Conservation (phyloP, 2,888 invertebrate genomes). For the Amphipyra berbera region DNA sequence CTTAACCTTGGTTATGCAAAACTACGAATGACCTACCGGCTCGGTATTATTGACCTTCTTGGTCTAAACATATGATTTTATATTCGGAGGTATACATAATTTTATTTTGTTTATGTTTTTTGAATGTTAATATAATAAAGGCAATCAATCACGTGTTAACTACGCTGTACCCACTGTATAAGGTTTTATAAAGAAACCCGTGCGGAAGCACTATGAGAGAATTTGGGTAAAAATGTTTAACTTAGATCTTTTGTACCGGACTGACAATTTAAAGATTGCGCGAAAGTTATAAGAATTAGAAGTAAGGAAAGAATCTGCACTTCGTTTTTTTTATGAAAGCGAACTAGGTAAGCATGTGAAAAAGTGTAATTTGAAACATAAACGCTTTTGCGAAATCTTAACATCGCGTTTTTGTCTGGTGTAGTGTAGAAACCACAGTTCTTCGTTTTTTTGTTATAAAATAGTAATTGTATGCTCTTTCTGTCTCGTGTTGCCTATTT, state of each 20-base stretch:
- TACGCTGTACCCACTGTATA: too few species aligned
- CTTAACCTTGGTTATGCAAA: conserved; percentile 51
- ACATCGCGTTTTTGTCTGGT: background rate
- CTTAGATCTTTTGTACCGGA: too few species aligned
- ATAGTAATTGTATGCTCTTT: background rate
- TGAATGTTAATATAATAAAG: conserved; percentile 18
- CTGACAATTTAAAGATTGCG: background rate
- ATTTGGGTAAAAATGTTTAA: too few species aligned
- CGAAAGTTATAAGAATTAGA: conserved; percentile 7
- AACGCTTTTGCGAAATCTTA: conserved; percentile 5
- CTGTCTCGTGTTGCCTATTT: background rate
- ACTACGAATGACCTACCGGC: conserved; percentile 32
- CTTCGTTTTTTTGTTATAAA: background rate
- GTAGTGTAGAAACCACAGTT: background rate
- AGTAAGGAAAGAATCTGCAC: conserved; percentile 2
- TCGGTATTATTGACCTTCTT: conserved; percentile 32
- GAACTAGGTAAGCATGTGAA: background rate
- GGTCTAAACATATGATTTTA: conserved; percentile 6
- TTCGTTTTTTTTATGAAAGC: conserved; percentile 5
- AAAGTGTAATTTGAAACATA: conserved; percentile 16
- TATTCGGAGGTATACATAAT: conserved; percentile 13
- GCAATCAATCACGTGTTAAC: too few species aligned
- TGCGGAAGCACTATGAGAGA: too few species aligned
- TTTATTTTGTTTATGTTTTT: conserved; percentile 18
- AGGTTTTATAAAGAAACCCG: too few species aligned